phyloP scores from a whole-genome alignment of 2,797 vertebrate genomes.

The Pampus argenteus region DNA sequence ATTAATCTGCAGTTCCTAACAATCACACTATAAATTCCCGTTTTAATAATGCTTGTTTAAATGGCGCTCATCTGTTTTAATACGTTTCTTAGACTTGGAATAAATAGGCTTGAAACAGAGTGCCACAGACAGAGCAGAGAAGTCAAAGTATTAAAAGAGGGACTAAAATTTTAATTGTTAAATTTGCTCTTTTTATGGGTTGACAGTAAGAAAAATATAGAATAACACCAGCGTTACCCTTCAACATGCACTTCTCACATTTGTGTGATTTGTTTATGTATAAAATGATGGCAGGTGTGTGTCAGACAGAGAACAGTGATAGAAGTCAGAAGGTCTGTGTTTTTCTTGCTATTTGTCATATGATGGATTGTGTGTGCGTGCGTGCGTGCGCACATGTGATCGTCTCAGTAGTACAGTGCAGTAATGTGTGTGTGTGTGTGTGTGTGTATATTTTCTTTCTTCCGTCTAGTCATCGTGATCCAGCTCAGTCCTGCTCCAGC shows the following conservation, averaged over 20 bases:
- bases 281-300: background rate
- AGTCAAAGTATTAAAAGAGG: background rate
- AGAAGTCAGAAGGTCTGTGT: background rate
- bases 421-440: conserved; percentile 85
- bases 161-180: background rate
- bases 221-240: background rate
- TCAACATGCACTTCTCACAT: background rate
- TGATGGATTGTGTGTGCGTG: conserved; percentile 25
- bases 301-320: conserved; percentile 1
- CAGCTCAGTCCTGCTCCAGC: conserved; percentile 99
- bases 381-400: conserved; percentile 23
- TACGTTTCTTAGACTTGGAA: background rate
- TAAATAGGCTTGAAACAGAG: background rate
- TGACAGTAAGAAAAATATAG: conserved; percentile 4
- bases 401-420: conserved; percentile 66
- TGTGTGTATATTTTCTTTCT: conserved; percentile 89
- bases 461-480: conserved; percentile 98
- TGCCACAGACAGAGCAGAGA: background rate
- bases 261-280: conserved; percentile 2
- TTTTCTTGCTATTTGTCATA: conserved; percentile 17
- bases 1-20: background rate
- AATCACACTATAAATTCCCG: background rate
- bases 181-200: conserved; percentile 31
- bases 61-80: background rate
- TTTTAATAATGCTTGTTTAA: background rate